Evolutionary conservation across 1,140 invertebrate genomes (phyloP).

Genomic region (Procambarus virginalis): DNA sequence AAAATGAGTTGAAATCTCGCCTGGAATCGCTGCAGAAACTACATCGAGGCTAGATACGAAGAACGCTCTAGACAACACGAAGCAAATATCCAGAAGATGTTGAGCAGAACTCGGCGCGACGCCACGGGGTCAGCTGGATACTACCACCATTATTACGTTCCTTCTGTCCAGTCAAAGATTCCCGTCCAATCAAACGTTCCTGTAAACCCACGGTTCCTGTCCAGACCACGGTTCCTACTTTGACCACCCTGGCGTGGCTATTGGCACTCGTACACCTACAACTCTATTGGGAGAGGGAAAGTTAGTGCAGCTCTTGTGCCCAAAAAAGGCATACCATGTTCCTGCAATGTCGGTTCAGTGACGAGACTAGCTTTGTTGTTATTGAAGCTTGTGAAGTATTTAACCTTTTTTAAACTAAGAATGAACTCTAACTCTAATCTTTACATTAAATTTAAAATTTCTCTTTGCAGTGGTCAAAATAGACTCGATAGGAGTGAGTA

Average conservation of each 20-base stretch:
- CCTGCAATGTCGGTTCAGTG: too few relatives aligned
- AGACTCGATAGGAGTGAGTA: neutral
- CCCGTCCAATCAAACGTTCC: too few relatives aligned
- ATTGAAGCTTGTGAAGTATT: too few relatives aligned
- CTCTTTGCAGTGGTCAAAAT: neutral
- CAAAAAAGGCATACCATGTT: too few relatives aligned
- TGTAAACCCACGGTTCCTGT: too few relatives aligned
- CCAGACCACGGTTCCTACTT: too few relatives aligned
- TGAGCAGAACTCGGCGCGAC: neutral
- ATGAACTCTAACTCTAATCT: too few relatives aligned
- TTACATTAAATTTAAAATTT: too few relatives aligned
- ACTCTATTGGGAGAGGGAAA: neutral
- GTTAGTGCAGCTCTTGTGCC: neutral
- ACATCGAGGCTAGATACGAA: neutral
- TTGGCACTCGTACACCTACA: neutral
- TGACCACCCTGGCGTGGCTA: neutral
- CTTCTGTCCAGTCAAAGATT: too few relatives aligned
- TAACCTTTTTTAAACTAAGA: too few relatives aligned
- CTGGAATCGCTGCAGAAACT: neutral
- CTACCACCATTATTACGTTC: neutral
- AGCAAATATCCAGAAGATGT: neutral
- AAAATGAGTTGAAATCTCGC: neutral
- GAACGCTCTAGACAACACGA: neutral
- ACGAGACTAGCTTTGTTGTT: too few relatives aligned
- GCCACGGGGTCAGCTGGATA: neutral